A percentile compares a stretch with the other conserved stretches of the same genome.
Evolutionary conservation across 2,113 vertebrate genomes (phyloP).

Genomic region (Bombycilla garrulus): DNA sequence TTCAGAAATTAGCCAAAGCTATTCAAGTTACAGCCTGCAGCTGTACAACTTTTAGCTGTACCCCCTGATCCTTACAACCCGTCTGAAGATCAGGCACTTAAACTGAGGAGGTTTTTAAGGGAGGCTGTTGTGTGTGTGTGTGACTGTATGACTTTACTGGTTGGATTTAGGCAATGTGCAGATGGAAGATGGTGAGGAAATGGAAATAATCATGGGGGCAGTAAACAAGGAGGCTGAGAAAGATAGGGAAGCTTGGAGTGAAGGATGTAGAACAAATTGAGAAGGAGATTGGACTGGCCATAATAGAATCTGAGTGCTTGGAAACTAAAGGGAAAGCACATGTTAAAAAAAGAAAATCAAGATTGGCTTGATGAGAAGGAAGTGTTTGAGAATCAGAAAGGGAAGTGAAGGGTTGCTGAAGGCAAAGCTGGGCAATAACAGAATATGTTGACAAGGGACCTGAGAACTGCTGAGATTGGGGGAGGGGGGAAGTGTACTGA

Average conservation of each 20-base stretch:
- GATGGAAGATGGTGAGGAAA: neutral
- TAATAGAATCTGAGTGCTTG: neutral
- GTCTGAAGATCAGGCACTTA: neutral
- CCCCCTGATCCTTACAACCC: neutral
- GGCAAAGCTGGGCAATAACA: neutral
- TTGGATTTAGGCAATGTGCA: neutral
- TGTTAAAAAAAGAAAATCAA: neutral
- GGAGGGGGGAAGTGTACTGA: neutral
- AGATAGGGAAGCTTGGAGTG: neutral
- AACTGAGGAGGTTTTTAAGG: neutral
- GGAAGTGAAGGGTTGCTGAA: neutral
- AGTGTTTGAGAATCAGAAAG: neutral
- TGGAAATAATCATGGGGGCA: neutral
- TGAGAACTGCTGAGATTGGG: neutral
- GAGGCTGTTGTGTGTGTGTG: neutral
- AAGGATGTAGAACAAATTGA: neutral
- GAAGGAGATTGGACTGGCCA: neutral
- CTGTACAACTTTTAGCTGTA: neutral
- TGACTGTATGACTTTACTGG: neutral
- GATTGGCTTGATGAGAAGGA: neutral
- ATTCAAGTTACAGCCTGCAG: rapidly evolving
- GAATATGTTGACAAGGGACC: neutral
- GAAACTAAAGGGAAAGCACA: neutral
- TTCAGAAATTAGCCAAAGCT: neutral
- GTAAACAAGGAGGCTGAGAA: neutral